Conservation (phyloP, 2,888 invertebrate species). For the Escarpia spicata region DNA sequence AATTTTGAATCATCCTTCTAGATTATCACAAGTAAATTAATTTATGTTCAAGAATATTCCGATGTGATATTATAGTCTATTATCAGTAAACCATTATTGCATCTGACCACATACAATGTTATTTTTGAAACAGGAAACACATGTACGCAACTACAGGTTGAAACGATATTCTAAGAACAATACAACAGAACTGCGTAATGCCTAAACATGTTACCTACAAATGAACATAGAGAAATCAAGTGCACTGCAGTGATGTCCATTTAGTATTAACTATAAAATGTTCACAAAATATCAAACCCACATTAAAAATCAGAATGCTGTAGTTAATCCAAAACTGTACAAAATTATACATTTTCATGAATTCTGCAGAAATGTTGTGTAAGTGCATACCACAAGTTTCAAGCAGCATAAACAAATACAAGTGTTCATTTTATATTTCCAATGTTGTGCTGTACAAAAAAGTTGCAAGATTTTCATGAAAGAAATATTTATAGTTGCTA, state of each 20-base stretch:
- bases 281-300: not conserved
- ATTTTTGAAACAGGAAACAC: not conserved
- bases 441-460: not conserved
- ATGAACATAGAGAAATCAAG: not conserved
- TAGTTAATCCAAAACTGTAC: not conserved
- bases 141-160: not conserved
- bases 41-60: not conserved
- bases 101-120: not conserved
- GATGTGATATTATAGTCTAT: not conserved
- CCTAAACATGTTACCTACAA: not conserved
- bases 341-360: not conserved
- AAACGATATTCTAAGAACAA: not conserved
- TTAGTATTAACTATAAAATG: not conserved
- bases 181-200: not conserved
- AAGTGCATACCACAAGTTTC: not conserved
- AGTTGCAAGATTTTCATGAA: not conserved
- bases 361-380: not conserved
- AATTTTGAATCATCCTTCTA: no score
- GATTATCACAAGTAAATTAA: no score
- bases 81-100: not conserved
- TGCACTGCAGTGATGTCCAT: not conserved
- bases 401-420: not conserved
- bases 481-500: not conserved
- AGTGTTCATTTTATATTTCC: not conserved
- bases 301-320: not conserved